Conservation (phyloP, 2,888 invertebrate genomes). For the Boloria selene region DNA sequence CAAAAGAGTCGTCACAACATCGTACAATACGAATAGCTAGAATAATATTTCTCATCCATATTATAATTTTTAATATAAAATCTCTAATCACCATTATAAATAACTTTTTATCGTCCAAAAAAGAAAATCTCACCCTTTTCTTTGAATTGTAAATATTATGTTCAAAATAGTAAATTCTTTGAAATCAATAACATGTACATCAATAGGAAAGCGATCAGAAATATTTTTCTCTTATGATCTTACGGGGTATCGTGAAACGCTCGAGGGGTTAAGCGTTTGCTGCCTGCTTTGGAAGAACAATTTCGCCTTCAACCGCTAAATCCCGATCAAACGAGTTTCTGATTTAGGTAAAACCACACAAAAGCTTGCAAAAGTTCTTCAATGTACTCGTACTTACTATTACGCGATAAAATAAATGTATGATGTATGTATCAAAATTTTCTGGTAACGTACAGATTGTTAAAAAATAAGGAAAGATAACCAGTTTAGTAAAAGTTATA, state of each 20-base stretch:
- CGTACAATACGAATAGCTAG: no score
- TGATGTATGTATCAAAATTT: no score
- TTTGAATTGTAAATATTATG: background rate
- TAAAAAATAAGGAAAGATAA: no score
- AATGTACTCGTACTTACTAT: background rate
- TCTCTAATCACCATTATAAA: background rate
- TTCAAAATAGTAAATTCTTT: constrained; percentile 8
- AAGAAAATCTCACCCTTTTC: no score
- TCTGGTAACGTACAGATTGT: no score
- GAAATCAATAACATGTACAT: constrained; percentile 22
- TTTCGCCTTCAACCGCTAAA: constrained; percentile 13
- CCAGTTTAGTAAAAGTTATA: no score
- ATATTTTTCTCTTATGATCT: no score
- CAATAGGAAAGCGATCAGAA: constrained; percentile 23
- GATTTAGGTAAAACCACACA: constrained; percentile 11
- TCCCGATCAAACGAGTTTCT: constrained; percentile 17
- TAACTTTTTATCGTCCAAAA: background rate
- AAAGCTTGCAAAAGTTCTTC: constrained; percentile 4
- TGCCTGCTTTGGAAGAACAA: constrained; percentile 16
- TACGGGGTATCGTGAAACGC: no score
- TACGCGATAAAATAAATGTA: background rate
- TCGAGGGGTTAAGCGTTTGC: constrained; percentile 20
- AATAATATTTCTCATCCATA: no score
- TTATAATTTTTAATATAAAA: no score
- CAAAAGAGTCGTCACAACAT: no score